These are phyloP conservation scores for Novumbra hubbsi DNA, from an alignment of 2,797 vertebrate genomes.

Conservation along the genomic window DNA sequence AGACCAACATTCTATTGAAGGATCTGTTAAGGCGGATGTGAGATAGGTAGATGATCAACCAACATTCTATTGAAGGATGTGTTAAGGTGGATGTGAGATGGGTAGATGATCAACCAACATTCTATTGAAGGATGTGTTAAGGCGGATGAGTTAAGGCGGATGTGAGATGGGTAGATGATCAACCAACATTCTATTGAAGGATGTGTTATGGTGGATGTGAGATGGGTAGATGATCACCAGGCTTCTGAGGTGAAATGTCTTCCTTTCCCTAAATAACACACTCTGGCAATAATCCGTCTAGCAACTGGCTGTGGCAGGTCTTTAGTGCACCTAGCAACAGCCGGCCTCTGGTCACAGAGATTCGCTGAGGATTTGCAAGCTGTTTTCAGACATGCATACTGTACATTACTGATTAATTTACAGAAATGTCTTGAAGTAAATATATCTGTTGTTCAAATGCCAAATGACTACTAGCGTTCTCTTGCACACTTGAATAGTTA, in stretches of 20 bases:
- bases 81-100: background rate
- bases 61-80: background rate
- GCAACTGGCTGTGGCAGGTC: constrained; percentile 19
- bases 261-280: constrained; percentile 62
- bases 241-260: constrained; percentile 41
- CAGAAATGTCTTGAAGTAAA: constrained; percentile 28
- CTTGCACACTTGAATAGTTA: background rate
- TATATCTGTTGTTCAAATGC: constrained; percentile 27
- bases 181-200: background rate
- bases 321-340: constrained; percentile 66
- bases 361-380: constrained; percentile 59
- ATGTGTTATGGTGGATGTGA: background rate
- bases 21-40: background rate
- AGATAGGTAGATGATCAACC: background rate
- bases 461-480: constrained; percentile 2
- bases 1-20: background rate
- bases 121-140: background rate
- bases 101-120: background rate
- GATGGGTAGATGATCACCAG: constrained; percentile 2
- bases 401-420: constrained; percentile 55
- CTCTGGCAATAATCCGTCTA: too few species aligned
- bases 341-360: constrained; percentile 61
- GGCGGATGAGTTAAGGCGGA: background rate
- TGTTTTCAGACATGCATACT: constrained; percentile 66
- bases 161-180: background rate